A percentile compares a stretch with the other conserved stretches of the same genome.
Evolutionary conservation across 2,113 vertebrate species (phyloP).

Genomic region (Chamaetylas fuelleborni): DNA sequence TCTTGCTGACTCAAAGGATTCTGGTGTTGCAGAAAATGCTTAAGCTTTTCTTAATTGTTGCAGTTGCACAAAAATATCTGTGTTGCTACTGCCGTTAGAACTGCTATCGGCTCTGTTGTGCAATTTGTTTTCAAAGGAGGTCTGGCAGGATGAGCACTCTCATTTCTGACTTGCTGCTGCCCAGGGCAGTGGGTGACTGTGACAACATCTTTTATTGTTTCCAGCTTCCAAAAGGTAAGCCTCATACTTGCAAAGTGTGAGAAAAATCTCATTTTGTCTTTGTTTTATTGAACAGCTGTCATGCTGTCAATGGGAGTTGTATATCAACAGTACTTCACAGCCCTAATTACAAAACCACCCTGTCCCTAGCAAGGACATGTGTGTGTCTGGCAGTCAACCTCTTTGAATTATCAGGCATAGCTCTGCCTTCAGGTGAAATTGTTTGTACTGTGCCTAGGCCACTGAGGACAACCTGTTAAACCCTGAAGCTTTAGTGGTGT

Average conservation of each 20-base stretch:
- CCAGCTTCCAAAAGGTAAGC: slow-evolving; percentile 27
- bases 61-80: not conserved
- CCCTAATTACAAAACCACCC: not conserved
- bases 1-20: not conserved
- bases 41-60: slow-evolving; percentile 6
- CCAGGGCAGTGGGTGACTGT: slow-evolving; percentile 1
- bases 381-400: not conserved
- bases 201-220: slow-evolving; percentile 28
- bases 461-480: not conserved
- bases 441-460: not conserved
- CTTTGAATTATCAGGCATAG: not conserved
- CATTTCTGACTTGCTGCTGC: slow-evolving; percentile 21
- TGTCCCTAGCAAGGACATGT: not conserved
- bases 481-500: not conserved
- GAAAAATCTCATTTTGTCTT: not conserved
- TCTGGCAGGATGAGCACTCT: not conserved
- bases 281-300: slow-evolving; percentile 9
- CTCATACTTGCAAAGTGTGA: slow-evolving; percentile 4
- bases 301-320: not conserved
- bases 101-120: not conserved
- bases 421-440: not conserved
- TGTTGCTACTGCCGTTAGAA: not conserved
- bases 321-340: not conserved
- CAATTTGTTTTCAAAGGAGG: slow-evolving; percentile 19
- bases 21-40: not conserved